A percentile compares a stretch with the other conserved stretches of the same genome.
These are phyloP conservation scores for Lordiphosa mommai DNA, from an alignment of 1,140 invertebrate species.

Conservation along the genomic window DNA sequence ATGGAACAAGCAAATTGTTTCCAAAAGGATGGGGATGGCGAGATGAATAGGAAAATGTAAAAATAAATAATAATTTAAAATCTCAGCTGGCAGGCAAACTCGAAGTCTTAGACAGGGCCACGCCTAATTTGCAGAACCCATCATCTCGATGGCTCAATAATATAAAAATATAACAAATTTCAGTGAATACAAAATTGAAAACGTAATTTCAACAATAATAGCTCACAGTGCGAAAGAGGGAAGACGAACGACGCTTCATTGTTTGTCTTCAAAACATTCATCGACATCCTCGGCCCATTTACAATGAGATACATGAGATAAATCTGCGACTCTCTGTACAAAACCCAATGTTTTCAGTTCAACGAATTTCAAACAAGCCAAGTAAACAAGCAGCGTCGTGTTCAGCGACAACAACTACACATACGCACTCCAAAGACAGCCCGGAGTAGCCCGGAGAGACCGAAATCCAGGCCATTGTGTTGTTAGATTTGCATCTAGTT, in stretches of 20 bases:
- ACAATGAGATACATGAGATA: conserved; percentile 24
- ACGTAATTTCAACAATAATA: conserved; percentile 28
- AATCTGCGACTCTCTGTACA: conserved; percentile 50
- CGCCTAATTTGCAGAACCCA: not conserved
- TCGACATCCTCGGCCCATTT: conserved; percentile 5
- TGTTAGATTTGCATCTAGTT: conserved; percentile 52
- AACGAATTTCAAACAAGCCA: conserved; percentile 53
- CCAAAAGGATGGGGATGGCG: not conserved
- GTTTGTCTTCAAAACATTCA: conserved; percentile 3
- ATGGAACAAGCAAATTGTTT: conserved; percentile 1
- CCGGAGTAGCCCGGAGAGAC: no score
- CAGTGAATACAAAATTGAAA: conserved; percentile 31
- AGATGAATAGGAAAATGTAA: no score
- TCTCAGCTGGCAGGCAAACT: not conserved
- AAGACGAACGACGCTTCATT: conserved; percentile 22
- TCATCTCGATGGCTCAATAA: conserved; percentile 1
- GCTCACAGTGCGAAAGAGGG: not conserved
- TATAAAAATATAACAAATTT: conserved; percentile 1
- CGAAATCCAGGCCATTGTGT: conserved; percentile 22
- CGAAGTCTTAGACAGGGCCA: no score
- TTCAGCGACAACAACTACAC: not conserved
- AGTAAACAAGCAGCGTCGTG: conserved; percentile 32
- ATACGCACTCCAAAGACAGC: conserved; percentile 1
- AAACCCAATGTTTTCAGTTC: conserved; percentile 54
- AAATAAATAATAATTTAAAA: conserved; percentile 9